Evolutionary conservation across 2,797 vertebrate genomes (phyloP).

Genomic region (Mormyrus proboscirostris): DNA sequence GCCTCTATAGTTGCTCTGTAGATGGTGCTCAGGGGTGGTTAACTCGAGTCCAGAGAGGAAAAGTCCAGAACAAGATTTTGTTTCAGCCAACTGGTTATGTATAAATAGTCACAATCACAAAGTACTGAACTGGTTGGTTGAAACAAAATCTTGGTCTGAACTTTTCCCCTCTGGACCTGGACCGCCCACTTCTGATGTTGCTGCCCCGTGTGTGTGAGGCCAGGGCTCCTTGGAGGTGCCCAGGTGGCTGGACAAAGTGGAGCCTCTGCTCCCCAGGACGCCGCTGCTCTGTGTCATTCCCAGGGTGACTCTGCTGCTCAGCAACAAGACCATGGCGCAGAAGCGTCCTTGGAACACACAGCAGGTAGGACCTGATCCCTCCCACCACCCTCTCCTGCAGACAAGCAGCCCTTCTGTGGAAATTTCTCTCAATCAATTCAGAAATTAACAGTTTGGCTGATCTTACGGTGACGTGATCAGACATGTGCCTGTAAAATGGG

Average conservation of each 20-base stretch:
- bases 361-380: constrained; percentile 50
- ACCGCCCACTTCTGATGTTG: not conserved
- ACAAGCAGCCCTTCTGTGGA: not conserved
- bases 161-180: not conserved
- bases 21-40: not conserved
- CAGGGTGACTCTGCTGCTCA: constrained; percentile 41
- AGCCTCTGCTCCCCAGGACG: constrained; percentile 53
- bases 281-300: constrained; percentile 57
- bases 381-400: not conserved
- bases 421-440: not conserved
- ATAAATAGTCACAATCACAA: not conserved
- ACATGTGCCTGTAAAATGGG: constrained; percentile 9
- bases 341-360: constrained; percentile 61
- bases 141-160: not conserved
- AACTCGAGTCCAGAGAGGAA: not conserved
- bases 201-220: not conserved
- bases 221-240: constrained; percentile 55
- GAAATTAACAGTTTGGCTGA: not conserved
- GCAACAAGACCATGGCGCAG: constrained; percentile 28
- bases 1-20: not conserved
- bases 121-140: not conserved
- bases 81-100: not conserved
- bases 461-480: not conserved
- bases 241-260: constrained; percentile 50
- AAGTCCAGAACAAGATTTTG: not conserved